Evolutionary conservation across 2,797 vertebrate genomes (phyloP).

Genomic region (Oreochromis mossambicus): DNA sequence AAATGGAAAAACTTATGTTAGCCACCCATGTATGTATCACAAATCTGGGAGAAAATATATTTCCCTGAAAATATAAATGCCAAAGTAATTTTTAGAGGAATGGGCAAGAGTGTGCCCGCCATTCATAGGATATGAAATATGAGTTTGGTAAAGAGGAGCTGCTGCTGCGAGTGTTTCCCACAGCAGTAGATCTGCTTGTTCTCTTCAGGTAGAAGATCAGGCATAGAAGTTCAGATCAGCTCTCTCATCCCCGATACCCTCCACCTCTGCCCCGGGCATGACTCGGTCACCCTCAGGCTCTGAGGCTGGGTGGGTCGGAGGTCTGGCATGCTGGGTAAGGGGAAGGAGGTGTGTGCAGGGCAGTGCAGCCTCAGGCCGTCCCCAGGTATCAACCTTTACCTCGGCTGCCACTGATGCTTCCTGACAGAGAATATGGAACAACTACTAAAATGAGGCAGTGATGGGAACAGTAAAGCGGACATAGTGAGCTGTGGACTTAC

Average conservation of each 20-base stretch:
- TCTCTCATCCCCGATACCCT: background rate
- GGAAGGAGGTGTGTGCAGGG: constrained; percentile 75
- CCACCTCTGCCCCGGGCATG: background rate
- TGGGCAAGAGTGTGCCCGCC: background rate
- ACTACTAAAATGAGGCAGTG: constrained; percentile 65
- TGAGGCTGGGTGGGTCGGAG: background rate
- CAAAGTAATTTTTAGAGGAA: background rate
- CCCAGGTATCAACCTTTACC: constrained; percentile 68
- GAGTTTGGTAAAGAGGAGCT: background rate
- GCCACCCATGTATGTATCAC: background rate
- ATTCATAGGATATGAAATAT: background rate
- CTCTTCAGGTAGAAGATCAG: background rate
- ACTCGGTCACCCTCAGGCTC: constrained; percentile 1
- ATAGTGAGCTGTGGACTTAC: background rate
- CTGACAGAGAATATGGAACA: constrained; percentile 78
- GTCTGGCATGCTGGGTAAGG: background rate
- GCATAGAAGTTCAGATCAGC: background rate
- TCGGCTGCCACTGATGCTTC: constrained; percentile 74
- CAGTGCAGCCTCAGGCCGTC: constrained; percentile 77
- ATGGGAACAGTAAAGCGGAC: constrained; percentile 63
- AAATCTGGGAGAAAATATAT: background rate
- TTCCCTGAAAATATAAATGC: background rate
- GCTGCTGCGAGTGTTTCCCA: background rate
- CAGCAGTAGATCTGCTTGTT: background rate
- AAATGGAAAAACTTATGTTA: background rate